A percentile compares a stretch with the other conserved stretches of the same genome.
Evolutionary conservation across 2,888 invertebrate species (phyloP).

Genomic region (Caenorhabditis plicata): DNA sequence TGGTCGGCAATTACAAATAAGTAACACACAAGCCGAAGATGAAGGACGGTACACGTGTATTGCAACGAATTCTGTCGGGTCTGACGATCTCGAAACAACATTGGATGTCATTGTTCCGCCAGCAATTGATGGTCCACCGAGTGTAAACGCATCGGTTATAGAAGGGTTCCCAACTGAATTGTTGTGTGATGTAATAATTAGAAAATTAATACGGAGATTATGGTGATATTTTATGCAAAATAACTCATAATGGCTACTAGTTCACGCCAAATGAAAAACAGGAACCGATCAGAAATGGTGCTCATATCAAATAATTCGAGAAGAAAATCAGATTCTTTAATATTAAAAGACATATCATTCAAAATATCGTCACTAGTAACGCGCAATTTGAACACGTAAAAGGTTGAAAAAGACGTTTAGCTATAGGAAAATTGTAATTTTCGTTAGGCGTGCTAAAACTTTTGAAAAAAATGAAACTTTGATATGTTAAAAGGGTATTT

Average conservation of each 20-base stretch:
- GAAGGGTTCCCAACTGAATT: conserved; percentile 21
- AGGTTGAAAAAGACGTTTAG: too few species aligned
- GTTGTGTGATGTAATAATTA: conserved; percentile 16
- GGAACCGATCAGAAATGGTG: not conserved
- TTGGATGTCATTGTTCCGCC: conserved; percentile 59
- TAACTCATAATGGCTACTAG: too few species aligned
- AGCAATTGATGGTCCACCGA: conserved; percentile 35
- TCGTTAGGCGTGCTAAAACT: too few species aligned
- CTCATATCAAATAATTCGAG: too few species aligned
- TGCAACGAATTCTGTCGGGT: conserved; percentile 61
- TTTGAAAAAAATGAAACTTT: too few species aligned
- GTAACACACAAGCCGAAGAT: conserved; percentile 33
- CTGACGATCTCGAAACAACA: conserved; percentile 59
- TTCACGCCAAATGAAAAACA: not conserved
- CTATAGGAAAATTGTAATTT: too few species aligned
- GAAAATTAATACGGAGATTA: too few species aligned
- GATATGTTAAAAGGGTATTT: too few species aligned
- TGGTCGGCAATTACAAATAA: conserved; percentile 59
- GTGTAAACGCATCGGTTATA: conserved; percentile 4
- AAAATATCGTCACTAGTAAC: too few species aligned
- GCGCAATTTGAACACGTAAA: too few species aligned
- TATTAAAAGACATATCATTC: too few species aligned
- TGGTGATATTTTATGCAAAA: not conserved
- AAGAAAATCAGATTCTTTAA: too few species aligned
- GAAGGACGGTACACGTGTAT: conserved; percentile 60